These are phyloP conservation scores for Syrmaticus mikado DNA, from an alignment of 2,113 vertebrate genomes.

Conservation along the genomic window DNA sequence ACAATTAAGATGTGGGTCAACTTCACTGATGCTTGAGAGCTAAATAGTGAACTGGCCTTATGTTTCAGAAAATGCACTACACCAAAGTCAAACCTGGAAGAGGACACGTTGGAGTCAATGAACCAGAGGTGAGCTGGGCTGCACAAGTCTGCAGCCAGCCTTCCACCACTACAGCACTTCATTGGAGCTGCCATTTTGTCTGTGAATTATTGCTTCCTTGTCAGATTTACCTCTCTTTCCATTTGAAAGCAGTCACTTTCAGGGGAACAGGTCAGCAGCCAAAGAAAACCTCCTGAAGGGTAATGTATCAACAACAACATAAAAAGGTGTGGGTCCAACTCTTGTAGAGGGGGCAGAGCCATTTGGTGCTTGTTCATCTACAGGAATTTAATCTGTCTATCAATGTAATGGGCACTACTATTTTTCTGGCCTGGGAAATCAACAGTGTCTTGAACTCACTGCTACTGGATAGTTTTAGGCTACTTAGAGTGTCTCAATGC, in stretches of 20 bases:
- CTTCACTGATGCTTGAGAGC: neutral
- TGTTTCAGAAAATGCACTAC: neutral
- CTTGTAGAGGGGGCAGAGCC: neutral
- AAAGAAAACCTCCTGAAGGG: constrained; percentile 29
- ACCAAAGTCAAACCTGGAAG: neutral
- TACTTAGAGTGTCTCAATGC: neutral
- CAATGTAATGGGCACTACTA: neutral
- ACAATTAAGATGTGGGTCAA: neutral
- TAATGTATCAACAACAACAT: neutral
- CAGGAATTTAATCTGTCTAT: neutral
- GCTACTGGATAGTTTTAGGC: neutral
- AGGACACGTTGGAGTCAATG: neutral
- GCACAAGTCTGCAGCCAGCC: neutral
- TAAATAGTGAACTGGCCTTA: neutral
- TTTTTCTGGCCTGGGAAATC: neutral
- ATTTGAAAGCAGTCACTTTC: constrained; percentile 27
- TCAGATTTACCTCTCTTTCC: constrained; percentile 39
- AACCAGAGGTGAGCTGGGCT: neutral
- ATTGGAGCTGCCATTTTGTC: constrained; percentile 33
- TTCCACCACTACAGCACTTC: constrained; percentile 1
- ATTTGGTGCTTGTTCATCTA: neutral
- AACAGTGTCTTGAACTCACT: neutral
- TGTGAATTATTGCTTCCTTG: constrained; percentile 54
- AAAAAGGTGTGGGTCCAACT: neutral
- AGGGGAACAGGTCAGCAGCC: constrained; percentile 1